Base-by-base conservation (phyloP, 2,113 vertebrate genomes). In the Barbus barbus region DNA sequence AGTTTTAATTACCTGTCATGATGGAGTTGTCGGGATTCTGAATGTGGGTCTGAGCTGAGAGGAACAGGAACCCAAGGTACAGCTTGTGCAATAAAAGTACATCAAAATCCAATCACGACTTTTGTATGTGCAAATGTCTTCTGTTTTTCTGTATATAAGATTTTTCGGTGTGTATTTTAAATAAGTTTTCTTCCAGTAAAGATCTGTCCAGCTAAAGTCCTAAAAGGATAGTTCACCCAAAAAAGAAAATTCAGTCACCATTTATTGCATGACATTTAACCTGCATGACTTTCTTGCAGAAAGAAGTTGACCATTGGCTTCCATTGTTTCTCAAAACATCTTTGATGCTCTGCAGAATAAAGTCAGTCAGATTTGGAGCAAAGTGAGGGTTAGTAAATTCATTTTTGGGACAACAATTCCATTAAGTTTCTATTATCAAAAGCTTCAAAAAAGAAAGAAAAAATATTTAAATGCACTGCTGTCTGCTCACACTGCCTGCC, bases 1-100 rank as follows among this genome's bases (percentile, higher is more conserved):
- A 44, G 76, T 77, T 83, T 83, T 81, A 74, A 86, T 83, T 85
- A 86, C 77, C 56, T 85, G 83, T 83, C 74, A 85, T 22, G 44
- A 13, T 65, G 79, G 78, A 81, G 78, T 60, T 77, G 41, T 73
- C 28, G 46, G 24, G 58, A 69, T 44, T 41, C 51, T 56, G 72
- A 81, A 81, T 53, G 61, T 73, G 53, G 20, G 46, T 76, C 80
- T 79, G 22, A 24, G 58, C 44, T 60, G 63, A 63, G 46, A 75
- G 78, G 22, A 84, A 81, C 38, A 77, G 82, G 75, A 75, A 12
- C 36, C 36, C 65, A 61, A 26, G 14, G 53, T 74, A 73, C 46
- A 81, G 26, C 72, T 71, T 38, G 33, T 38, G 28, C 46, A 38
- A 51, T 65, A 26, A 31, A 75, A 84, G 31, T 44, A 74, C 46